Conservation (phyloP, 2,888 invertebrate genomes). For the Ganaspis brasiliensis region DNA sequence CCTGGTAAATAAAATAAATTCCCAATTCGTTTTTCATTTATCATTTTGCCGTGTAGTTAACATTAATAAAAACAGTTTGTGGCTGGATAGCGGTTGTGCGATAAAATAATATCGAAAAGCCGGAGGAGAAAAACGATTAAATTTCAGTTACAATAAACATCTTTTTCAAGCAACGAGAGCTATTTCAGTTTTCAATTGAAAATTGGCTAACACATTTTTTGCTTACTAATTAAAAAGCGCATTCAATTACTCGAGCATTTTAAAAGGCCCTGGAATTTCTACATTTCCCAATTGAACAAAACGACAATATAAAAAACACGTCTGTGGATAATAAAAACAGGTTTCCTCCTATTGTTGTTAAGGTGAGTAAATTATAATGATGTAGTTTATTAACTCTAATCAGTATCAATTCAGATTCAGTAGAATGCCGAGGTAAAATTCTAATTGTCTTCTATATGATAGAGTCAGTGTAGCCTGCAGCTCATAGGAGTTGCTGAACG, state of each 20-base stretch:
- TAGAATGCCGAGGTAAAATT: background rate
- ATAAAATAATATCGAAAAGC: background rate
- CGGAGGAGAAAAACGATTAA: background rate
- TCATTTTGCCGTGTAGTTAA: background rate
- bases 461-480: slow-evolving; percentile 29
- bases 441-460: slow-evolving; percentile 56
- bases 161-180: background rate
- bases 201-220: background rate
- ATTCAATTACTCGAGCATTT: too few species aligned
- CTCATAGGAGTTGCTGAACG: slow-evolving; percentile 52
- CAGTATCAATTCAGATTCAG: slow-evolving; percentile 11
- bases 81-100: background rate
- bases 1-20: background rate
- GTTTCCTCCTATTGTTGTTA: too few species aligned
- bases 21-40: background rate
- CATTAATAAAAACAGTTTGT: background rate
- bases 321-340: too few species aligned
- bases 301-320: too few species aligned
- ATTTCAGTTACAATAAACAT: background rate
- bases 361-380: background rate
- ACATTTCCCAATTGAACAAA: too few species aligned
- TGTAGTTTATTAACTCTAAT: background rate
- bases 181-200: background rate
- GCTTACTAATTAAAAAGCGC: background rate
- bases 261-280: too few species aligned